Evolutionary conservation across 2,113 vertebrate species (phyloP).

Genomic region (Psilopsiagon aymara): DNA sequence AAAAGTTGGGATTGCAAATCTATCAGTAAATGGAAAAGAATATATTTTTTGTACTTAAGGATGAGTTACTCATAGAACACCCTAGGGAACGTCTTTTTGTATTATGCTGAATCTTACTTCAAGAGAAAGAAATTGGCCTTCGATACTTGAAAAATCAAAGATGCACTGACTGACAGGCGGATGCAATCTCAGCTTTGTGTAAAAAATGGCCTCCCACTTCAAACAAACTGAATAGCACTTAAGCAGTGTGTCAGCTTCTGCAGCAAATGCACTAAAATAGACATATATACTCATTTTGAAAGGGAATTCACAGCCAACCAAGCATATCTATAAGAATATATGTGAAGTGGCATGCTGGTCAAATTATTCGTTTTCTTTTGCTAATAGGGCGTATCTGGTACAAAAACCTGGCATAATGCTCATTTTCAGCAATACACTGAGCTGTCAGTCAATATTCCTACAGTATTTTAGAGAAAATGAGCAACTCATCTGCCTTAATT

Average conservation of each 20-base stretch:
- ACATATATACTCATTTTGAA: not conserved
- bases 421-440: conserved; percentile 41
- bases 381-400: not conserved
- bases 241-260: not conserved
- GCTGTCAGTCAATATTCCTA: not conserved
- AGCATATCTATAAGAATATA: not conserved
- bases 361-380: not conserved
- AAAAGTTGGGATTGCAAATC: not conserved
- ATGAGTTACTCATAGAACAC: not conserved
- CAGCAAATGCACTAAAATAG: not conserved
- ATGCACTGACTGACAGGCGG: not conserved
- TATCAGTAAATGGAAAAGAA: not conserved
- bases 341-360: not conserved
- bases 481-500: not conserved
- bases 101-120: not conserved
- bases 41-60: not conserved
- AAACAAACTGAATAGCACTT: not conserved
- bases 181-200: not conserved
- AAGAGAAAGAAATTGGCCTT: not conserved
- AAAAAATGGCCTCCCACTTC: not conserved
- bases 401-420: not conserved
- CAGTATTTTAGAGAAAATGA: not conserved
- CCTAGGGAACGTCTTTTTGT: not conserved
- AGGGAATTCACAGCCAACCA: not conserved
- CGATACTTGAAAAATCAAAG: not conserved